Evolutionary conservation across 2,113 vertebrate genomes (phyloP).

Genomic region (Corvus hawaiiensis): DNA sequence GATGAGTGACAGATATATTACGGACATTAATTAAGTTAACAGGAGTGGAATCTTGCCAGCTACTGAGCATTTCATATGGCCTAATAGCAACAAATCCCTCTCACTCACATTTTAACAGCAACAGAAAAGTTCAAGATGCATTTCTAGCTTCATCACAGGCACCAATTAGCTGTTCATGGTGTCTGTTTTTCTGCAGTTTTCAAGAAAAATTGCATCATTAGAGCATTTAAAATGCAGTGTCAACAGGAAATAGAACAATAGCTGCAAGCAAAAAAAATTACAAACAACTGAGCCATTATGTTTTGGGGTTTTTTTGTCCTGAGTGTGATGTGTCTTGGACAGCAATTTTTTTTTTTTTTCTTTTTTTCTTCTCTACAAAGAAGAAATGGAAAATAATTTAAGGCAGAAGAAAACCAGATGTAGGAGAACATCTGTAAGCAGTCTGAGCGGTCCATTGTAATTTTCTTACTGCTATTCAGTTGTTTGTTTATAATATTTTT

Average conservation of each 20-base stretch:
- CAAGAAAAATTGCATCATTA: slow-evolving; percentile 72
- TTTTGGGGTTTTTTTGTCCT: not conserved
- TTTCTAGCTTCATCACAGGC: slow-evolving; percentile 23
- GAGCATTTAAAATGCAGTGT: slow-evolving; percentile 59
- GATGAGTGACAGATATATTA: not conserved
- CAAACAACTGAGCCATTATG: not conserved
- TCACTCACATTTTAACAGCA: not conserved
- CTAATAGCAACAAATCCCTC: slow-evolving; percentile 11
- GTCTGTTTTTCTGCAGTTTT: slow-evolving; percentile 60
- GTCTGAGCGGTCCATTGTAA: not conserved
- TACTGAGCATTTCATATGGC: not conserved
- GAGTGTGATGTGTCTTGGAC: not conserved
- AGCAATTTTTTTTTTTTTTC: not conserved
- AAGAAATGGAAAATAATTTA: not conserved
- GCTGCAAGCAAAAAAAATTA: slow-evolving; percentile 39
- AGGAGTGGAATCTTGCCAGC: not conserved
- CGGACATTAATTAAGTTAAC: slow-evolving; percentile 40
- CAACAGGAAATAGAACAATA: slow-evolving; percentile 66
- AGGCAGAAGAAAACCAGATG: not conserved
- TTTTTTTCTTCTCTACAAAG: not conserved
- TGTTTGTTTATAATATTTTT: not conserved
- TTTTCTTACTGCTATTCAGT: not conserved
- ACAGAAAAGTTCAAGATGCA: not conserved
- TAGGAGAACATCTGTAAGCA: not conserved
- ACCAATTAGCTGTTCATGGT: slow-evolving; percentile 61